phyloP scores from a whole-genome alignment of 2,113 vertebrate species.

The Setophaga coronata region DNA sequence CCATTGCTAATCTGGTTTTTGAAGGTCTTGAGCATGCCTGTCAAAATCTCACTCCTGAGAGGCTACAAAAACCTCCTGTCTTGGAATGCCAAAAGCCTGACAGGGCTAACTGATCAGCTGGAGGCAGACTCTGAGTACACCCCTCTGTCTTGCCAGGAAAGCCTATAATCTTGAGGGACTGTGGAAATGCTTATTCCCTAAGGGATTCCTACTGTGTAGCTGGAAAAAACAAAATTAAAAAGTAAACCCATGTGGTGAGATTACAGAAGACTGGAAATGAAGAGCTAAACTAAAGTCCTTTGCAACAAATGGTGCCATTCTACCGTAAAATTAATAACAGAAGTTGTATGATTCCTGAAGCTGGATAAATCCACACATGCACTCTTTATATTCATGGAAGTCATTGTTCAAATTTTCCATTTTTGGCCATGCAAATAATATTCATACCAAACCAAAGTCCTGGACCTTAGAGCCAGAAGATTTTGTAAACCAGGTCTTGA shows the following conservation, averaged over 20 bases:
- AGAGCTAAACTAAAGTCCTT: neutral
- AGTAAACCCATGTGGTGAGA: neutral
- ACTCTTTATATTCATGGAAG: neutral
- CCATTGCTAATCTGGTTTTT: neutral
- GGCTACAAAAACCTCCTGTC: neutral
- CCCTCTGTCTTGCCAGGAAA: neutral
- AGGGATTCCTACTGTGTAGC: neutral
- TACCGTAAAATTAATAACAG: neutral
- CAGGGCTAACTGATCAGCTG: neutral
- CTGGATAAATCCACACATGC: neutral
- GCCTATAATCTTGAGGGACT: neutral
- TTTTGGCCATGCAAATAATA: neutral
- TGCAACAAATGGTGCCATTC: neutral
- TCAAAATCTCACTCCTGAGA: neutral
- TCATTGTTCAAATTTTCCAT: neutral
- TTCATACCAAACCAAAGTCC: neutral
- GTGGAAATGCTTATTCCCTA: neutral
- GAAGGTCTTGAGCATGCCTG: neutral
- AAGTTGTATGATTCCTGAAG: neutral
- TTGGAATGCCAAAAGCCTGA: neutral
- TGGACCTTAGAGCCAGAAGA: neutral
- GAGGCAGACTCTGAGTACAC: neutral
- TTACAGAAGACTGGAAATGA: neutral
- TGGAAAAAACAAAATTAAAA: neutral
- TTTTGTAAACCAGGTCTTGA: neutral